Base-by-base conservation (phyloP, 2,888 invertebrate genomes). In the Folsomia manolachei region DNA sequence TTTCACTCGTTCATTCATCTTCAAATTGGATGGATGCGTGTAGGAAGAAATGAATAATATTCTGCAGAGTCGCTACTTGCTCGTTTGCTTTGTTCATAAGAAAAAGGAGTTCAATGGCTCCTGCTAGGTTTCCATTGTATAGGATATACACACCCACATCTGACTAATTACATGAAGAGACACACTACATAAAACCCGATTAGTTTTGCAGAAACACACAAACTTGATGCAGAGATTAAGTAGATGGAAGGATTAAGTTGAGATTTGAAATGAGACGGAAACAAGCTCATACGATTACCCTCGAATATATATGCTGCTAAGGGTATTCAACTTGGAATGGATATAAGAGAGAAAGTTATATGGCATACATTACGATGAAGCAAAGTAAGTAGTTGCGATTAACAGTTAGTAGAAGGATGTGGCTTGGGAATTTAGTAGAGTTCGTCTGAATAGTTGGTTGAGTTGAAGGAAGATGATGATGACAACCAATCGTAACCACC, bases 1-100 rank as follows among this genome's bases (percentile, higher is more conserved):
- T 56, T 56, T 56, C 19, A n/a, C 56, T n/a, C n/a, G n/a, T n/a
- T 56, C 56, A 56, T 56, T 56, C 56, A 56, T 56, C 56, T 56
- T 56, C 56, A 14, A 39, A 39, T n/a, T 56, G 56, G 7, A n/a
- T 14, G 56, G 11, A 56, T 18, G 21, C 11, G 21, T 18, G 21
- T n/a, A n/a, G n/a, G n/a, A n/a, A n/a, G n/a, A n/a, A n/a, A n/a
- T n/a, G n/a, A n/a, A n/a, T n/a, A n/a, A n/a, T n/a, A n/a, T n/a
- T n/a, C n/a, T n/a, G n/a, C n/a, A n/a, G n/a, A n/a, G n/a, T n/a
- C n/a, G n/a, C n/a, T n/a, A n/a, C n/a, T n/a, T n/a, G n/a, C n/a
- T 39, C 14, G 39, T 9, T 39, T 39, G 7, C 14, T 9, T 39
- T 39, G 39, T 39, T 39, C 7, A 39, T 39, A 14, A 39, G 39